Base-by-base conservation (phyloP, 2,113 vertebrate genomes). In the Eulemur macaco region DNA sequence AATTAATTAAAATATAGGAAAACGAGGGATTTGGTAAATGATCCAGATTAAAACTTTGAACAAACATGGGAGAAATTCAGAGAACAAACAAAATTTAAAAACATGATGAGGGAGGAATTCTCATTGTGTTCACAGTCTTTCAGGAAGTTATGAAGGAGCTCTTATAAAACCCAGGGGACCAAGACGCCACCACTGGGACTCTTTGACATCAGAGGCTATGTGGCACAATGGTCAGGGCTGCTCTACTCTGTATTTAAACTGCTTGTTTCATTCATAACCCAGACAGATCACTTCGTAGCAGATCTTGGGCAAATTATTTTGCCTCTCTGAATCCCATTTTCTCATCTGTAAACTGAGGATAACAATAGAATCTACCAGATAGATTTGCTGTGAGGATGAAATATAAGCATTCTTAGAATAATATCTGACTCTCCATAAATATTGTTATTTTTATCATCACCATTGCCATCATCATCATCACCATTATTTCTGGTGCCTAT, bases 1-100 rank as follows among this genome's bases (percentile, higher is more conserved):
- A 96, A 87, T 95, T 87, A 98, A 97, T 97, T 97, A 97, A 96
- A 97, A 94, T 93, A 91, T 93, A 97, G 93, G 82, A 96, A 97
- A 97, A 94, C 1, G 8, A 97, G 88, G 89, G 96, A 96, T 97
- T 97, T 96, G 52, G 45, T 92, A 97, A 95, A 94, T 89, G 88
- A 96, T 89, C 85, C 94, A 96, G 94, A 94, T 97, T 97, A 97
- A 93, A 97, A 96, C 66, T 94, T 95, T 91, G 81, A 94, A 71
- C 88, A 96, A 96, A 96, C 91, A 91, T 29, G 31, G 56, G 54
- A 92, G 91, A 92, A 73, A 96, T 83, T 83, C 73, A 86, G 68
- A 96, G 37, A 89, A 89, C 60, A 96, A 85, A 69, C 77, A 52
- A 89, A 92, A 86, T 91, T 74, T 93, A 29, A 96, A 97, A 95